A percentile compares a stretch with the other conserved stretches of the same genome.
Conservation (phyloP, 2,113 vertebrate genomes). For the Danionella cerebrum region DNA sequence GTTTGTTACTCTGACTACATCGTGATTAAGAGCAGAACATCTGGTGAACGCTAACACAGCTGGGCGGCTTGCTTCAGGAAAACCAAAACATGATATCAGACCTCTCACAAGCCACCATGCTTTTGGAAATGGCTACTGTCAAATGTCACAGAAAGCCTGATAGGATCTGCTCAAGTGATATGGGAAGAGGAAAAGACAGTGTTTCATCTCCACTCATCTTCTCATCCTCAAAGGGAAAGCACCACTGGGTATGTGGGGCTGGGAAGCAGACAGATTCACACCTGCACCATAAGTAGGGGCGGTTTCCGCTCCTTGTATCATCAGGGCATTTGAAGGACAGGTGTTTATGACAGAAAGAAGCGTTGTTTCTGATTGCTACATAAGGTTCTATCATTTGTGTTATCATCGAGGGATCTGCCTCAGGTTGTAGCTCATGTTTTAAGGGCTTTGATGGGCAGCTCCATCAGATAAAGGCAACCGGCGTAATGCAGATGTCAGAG, state of each 20-base stretch:
- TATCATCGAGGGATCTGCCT: neutral
- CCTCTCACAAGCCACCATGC: constrained; percentile 21
- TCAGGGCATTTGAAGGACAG: constrained; percentile 31
- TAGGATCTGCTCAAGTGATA: constrained; percentile 31
- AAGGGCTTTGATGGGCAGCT: constrained; percentile 4
- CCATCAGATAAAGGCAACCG: neutral
- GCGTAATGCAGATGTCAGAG: constrained; percentile 1
- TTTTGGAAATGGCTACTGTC: constrained; percentile 36
- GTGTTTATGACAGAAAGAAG: constrained; percentile 16
- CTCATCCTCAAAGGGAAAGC: constrained; percentile 21
- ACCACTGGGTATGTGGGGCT: neutral
- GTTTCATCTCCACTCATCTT: constrained; percentile 39
- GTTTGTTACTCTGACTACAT: constrained; percentile 15
- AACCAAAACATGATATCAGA: constrained; percentile 33
- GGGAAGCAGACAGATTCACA: constrained; percentile 14
- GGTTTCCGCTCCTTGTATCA: constrained; percentile 28
- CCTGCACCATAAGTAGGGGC: constrained; percentile 32
- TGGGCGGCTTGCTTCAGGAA: constrained; percentile 15
- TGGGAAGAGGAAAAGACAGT: constrained; percentile 26
- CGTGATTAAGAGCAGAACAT: constrained; percentile 20
- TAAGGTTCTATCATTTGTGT: neutral
- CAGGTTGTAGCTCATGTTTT: constrained; percentile 6
- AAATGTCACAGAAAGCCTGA: constrained; percentile 37
- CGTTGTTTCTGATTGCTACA: constrained; percentile 1
- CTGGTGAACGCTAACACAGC: constrained; percentile 10